A percentile compares a stretch with the other conserved stretches of the same genome.
phyloP scores from a whole-genome alignment of 2,888 invertebrate species.

The Ernsta delagoae region DNA sequence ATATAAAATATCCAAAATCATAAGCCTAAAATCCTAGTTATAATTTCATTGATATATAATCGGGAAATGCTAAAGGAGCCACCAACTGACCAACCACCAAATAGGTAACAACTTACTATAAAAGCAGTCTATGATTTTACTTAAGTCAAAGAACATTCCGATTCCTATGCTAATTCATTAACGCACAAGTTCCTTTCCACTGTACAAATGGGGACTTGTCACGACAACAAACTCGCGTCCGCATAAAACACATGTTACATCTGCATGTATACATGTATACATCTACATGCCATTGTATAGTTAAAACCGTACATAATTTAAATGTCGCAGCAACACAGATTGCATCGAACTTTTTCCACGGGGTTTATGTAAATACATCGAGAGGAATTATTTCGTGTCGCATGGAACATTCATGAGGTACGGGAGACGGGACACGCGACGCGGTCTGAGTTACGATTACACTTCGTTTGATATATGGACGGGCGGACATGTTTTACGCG shows the following conservation, averaged over 20 bases:
- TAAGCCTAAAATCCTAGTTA: no score
- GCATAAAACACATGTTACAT: background rate
- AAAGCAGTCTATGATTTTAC: no score
- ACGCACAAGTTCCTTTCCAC: no score
- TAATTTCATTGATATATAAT: no score
- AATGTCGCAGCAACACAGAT: conserved; percentile 4
- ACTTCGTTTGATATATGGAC: background rate
- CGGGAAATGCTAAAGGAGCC: no score
- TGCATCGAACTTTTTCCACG: conserved; percentile 10
- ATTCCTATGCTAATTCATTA: no score
- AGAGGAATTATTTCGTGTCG: conserved; percentile 15
- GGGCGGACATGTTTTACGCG: background rate
- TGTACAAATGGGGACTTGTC: no score
- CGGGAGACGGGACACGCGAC: background rate
- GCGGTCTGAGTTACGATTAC: conserved; percentile 3
- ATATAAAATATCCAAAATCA: background rate
- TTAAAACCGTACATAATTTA: conserved; percentile 10
- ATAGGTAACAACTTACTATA: no score
- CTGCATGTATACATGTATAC: no score
- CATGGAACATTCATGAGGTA: conserved; percentile 15
- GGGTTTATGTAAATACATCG: conserved; percentile 13
- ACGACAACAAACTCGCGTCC: background rate
- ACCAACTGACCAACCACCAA: no score
- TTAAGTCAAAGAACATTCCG: no score
- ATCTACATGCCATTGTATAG: background rate